Evolutionary conservation across 1,140 invertebrate species (phyloP), one percentile per base, ranked within the genome.

Genomic region (Lepidurus couesii): DNA sequence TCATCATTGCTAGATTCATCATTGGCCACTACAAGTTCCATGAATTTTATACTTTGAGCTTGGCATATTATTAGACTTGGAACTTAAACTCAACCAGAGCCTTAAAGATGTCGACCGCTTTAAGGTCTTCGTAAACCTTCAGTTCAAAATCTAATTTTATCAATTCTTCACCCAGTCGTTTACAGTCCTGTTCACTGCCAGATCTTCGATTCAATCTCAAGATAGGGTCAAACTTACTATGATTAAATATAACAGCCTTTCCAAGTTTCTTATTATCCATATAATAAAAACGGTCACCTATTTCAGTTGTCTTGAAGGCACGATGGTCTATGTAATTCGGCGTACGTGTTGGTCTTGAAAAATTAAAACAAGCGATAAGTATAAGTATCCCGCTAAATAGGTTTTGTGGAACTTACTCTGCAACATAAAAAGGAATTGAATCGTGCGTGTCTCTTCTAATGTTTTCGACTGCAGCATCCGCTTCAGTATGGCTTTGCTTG

Each of bases 71-170:
- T 78, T 16, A 3, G 13, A 75, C n/a, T 26, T 26, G 44, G 53
- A 76, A 47, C 44, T 77, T 45, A 81, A 53, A 45, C 21, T 79
- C 44, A n/a, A 77, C 9, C 16, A 95, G 87, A 77, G 90, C 86
- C 80, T 88, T 86, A 26, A 88, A 86, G 78, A 96, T 89, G 78
- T 94, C 89, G 75, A 87, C 86, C 43, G 81, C 81, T 21, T 87
- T 90, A 34, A 90, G 86, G 84, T 92, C 89, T 79, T 91, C 85
- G 82, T 86, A 85, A 83, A 91, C 89, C 73, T 89, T 87, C 0
- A 95, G 92, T 77, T 91, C 87, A 85, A 96, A 97, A 26, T 90
- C 91, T 21, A 96, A 84, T 73, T 85, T 83, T 81, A 88, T 88
- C 9, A 96, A 85, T 1, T 89, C 88, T 80, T 86, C 86, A n/a